Evolutionary conservation across 2,797 vertebrate species (phyloP), one percentile per base, ranked within the genome.

Genomic region (Karalla daura): DNA sequence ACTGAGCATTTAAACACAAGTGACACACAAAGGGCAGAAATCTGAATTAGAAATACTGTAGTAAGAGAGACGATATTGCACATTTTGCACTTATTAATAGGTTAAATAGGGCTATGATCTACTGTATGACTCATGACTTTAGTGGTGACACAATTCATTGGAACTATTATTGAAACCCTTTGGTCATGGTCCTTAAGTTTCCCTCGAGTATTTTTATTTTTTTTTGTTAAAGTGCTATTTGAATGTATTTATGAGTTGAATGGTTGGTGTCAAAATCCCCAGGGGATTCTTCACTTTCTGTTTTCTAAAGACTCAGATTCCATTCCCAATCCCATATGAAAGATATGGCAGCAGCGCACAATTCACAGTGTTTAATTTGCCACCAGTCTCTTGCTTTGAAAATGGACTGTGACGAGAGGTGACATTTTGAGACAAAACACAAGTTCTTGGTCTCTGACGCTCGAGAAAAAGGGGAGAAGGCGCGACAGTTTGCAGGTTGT

Each of bases 141-240:
- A 12, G 33, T 43, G 47, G 52, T 13, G 43, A 54, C 56, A 66
- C 56, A 37, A 63, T 58, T 69, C 45, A 71, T 54, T 21, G 14
- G 21, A 27, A 33, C 17, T 17, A 9, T 32, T 25, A 43, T 0
- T 53, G 30, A 40, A 53, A 45, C 41, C 33, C 13, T 30, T 50
- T 36, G 8, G 14, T 63, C 30, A 37, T 15, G 18, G 27, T 4
- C 18, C 27, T 25, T 56, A 18, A 60, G 9, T 40, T 61, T 45
- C 58, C 66, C 54, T 32, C 32, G 2, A 20, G 10, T 5, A 7
- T 8, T 32, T 25, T n/a, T 32, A 4, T 35, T 37, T 17, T 11
- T 15, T 36, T 8, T 36, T 5, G n/a, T n/a, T n/a, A 27, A 63
- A 37, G 12, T 25, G 33, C 24, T 27, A 46, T 8, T 35, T 28